Conservation (phyloP, 2,113 vertebrate genomes). For the Isurus oxyrinchus region DNA sequence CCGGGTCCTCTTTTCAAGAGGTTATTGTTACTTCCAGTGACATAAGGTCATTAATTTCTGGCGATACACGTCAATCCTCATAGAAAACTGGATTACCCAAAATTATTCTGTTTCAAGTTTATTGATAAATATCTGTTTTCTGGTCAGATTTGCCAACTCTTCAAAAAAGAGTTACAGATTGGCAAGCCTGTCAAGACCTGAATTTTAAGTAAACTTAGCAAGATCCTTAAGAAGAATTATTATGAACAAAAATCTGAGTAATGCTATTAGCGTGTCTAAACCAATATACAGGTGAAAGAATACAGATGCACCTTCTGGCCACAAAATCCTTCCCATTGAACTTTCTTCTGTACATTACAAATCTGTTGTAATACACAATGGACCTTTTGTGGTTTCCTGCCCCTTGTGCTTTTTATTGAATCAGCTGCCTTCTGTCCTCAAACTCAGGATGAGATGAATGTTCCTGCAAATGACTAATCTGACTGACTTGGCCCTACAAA, state of each 20-base stretch:
- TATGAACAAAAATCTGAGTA: not conserved
- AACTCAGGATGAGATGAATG: not conserved
- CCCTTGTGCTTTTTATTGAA: not conserved
- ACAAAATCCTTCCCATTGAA: not conserved
- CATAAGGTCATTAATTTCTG: not conserved
- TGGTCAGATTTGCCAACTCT: not conserved
- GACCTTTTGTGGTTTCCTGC: not conserved
- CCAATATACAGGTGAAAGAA: not conserved
- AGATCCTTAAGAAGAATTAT: not conserved
- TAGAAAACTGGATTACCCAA: not conserved
- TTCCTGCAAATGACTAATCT: not conserved
- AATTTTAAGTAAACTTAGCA: not conserved
- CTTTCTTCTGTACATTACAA: not conserved
- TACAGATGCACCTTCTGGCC: not conserved
- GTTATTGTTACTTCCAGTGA: not conserved
- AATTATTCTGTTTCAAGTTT: not conserved
- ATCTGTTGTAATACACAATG: not conserved
- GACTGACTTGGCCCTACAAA: not conserved
- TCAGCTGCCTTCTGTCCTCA: not conserved
- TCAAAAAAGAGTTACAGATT: not conserved
- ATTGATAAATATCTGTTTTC: not conserved
- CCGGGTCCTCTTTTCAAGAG: not conserved
- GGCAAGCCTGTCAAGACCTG: not conserved
- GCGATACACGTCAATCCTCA: not conserved
- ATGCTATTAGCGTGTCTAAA: not conserved